These are phyloP conservation scores for Adoxophyes honmai DNA, from an alignment of 1,140 invertebrate genomes.

Conservation along the genomic window DNA sequence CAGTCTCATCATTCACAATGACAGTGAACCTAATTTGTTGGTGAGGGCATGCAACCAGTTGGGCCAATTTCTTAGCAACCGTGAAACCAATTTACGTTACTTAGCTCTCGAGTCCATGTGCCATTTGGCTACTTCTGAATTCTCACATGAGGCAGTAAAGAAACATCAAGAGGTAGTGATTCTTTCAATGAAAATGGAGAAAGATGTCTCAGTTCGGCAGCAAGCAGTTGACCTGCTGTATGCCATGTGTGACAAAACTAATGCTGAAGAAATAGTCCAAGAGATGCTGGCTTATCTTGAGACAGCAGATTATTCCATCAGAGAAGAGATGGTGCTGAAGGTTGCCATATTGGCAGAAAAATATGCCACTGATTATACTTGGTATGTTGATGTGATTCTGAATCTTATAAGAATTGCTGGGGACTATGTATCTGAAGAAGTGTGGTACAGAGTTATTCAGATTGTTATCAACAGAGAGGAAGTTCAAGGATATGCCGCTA, in stretches of 20 bases:
- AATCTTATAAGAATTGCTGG: conserved; percentile 99
- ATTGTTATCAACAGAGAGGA: conserved; percentile 99
- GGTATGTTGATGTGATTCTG: conserved; percentile 99
- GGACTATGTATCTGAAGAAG: conserved; percentile 98
- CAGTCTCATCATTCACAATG: conserved; percentile 99
- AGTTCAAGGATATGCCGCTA: conserved; percentile 99
- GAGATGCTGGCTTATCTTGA: conserved; percentile 99
- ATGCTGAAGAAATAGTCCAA: conserved; percentile 99
- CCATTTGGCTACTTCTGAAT: conserved; percentile 98
- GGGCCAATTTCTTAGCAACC: conserved; percentile 98
- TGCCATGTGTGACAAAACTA: conserved; percentile 99
- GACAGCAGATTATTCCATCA: conserved; percentile 99
- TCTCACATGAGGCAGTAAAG: conserved; percentile 99
- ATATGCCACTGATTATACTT: conserved; percentile 99
- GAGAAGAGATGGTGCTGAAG: conserved; percentile 99
- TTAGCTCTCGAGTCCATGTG: conserved; percentile 99
- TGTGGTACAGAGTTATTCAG: conserved; percentile 99
- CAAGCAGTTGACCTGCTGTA: conserved; percentile 99
- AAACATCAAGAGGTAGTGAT: conserved; percentile 99
- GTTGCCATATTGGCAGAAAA: conserved; percentile 99
- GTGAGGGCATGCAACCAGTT: conserved; percentile 99
- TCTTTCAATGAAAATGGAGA: conserved; percentile 99
- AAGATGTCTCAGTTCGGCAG: conserved; percentile 99
- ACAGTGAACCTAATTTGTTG: conserved; percentile 97
- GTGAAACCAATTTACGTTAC: conserved; percentile 99